These are phyloP conservation scores for Archaeoteleia sp. DNA, from an alignment of 2,888 invertebrate genomes.

Conservation along the genomic window DNA sequence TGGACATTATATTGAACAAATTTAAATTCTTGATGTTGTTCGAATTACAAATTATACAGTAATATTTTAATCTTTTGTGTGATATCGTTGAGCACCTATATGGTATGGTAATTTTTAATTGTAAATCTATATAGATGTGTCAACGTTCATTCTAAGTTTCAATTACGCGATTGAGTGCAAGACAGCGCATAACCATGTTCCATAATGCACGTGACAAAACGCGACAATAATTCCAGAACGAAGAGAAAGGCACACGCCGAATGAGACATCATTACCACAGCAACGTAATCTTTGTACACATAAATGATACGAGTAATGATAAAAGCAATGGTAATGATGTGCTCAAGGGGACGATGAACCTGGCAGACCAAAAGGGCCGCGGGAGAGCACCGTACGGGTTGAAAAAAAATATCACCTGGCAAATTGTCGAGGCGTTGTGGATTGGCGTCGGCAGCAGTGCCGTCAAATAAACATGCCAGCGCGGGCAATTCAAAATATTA, in stretches of 20 bases:
- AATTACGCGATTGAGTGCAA: no score
- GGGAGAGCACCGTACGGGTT: slow-evolving; percentile 21
- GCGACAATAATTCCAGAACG: slow-evolving; percentile 24
- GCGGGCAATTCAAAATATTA: slow-evolving; percentile 72
- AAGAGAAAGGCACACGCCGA: slow-evolving; percentile 20
- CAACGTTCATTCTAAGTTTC: no score
- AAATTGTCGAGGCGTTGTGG: slow-evolving; percentile 62
- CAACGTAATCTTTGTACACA: slow-evolving; percentile 33
- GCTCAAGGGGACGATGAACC: slow-evolving; percentile 37
- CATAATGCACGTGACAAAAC: slow-evolving; percentile 5
- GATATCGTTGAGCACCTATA: no score
- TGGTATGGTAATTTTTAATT: no score
- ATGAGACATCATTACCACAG: slow-evolving; percentile 29
- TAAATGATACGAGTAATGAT: slow-evolving; percentile 38
- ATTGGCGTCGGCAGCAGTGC: slow-evolving; percentile 67
- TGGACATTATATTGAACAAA: no score
- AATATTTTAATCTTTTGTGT: no score
- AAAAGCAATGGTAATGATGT: slow-evolving; percentile 47
- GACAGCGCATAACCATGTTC: no score
- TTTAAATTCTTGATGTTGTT: no score
- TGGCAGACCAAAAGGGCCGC: slow-evolving; percentile 24
- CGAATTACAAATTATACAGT: no score
- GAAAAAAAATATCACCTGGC: slow-evolving; percentile 64
- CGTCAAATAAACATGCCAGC: slow-evolving; percentile 74
- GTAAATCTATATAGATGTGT: no score